These are phyloP conservation scores for Ophion ellenae DNA, from an alignment of 2,888 invertebrate genomes.

Conservation along the genomic window DNA sequence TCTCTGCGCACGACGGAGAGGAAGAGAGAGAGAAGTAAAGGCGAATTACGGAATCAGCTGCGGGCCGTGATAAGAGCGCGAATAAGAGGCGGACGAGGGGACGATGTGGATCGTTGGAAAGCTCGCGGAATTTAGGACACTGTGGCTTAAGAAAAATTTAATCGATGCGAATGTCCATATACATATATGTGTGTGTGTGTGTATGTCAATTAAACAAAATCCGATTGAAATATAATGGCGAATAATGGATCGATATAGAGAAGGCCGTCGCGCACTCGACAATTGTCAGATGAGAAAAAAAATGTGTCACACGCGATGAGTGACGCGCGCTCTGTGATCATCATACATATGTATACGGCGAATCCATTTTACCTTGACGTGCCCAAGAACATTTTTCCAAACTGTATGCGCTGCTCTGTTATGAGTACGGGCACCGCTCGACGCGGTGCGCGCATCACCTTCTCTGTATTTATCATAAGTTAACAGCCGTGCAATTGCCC, in stretches of 20 bases:
- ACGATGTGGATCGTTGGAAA: background rate
- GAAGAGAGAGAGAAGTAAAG: slow-evolving; percentile 47
- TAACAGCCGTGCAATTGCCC: slow-evolving; percentile 67
- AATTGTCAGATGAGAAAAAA: slow-evolving; percentile 55
- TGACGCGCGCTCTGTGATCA: slow-evolving; percentile 59
- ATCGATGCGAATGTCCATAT: background rate
- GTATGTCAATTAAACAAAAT: background rate
- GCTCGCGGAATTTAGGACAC: too few relatives aligned
- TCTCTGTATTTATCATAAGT: slow-evolving; percentile 72
- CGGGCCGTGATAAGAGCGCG: slow-evolving; percentile 49
- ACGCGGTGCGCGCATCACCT: slow-evolving; percentile 65
- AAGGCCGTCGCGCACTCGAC: slow-evolving; percentile 18
- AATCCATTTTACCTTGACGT: slow-evolving; percentile 75
- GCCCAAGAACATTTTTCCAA: slow-evolving; percentile 71
- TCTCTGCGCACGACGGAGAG: slow-evolving; percentile 31
- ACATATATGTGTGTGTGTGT: background rate
- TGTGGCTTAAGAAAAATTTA: background rate
- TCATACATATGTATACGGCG: slow-evolving; percentile 24
- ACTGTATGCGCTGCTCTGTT: slow-evolving; percentile 76
- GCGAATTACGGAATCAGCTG: slow-evolving; percentile 69
- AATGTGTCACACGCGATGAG: slow-evolving; percentile 60
- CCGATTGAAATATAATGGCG: background rate
- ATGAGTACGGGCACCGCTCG: slow-evolving; percentile 71
- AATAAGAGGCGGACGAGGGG: slow-evolving; percentile 14
- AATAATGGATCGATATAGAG: slow-evolving; percentile 24